Evolutionary conservation across 1,140 invertebrate genomes (phyloP), one percentile per base, ranked within the genome.

Genomic region (Thaumetopoea pityocampa): DNA sequence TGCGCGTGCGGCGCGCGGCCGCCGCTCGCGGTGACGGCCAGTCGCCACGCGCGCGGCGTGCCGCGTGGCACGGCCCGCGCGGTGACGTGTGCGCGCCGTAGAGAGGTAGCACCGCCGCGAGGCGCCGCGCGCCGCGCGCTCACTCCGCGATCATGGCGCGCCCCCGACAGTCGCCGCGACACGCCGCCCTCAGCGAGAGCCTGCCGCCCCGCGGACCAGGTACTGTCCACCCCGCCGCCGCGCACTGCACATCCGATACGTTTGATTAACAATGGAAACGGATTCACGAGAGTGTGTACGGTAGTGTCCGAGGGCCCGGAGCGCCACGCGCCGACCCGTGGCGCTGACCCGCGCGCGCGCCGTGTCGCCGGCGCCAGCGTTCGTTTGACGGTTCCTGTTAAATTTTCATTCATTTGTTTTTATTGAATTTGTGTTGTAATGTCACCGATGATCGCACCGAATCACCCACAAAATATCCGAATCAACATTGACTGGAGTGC

Each of bases 151-250:
- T 55, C 65, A 81, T 80, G 71, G 73, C 76, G 65, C 77, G 74
- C 44, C 71, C 67, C 12, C 73, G 64, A 58, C 79, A 79, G 71
- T 67, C 74, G 74, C 55, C 71, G 48, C 74, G 77, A 9, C 69
- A 78, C 74, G 58, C 64, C 47, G 64, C 66, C 20, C 73, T 77
- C 35, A 51, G 61, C 61, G 54, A 54, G 18, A 57, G 77, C 22
- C 70, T 85, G 30, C 81, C 81, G 28, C 77, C 80, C 41, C 69
- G 81, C 50, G 79, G 84, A 51, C 81, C 80, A 84, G 80, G 81
- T 84, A 79, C 41, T 23, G 9, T 11, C 30, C 19, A 23, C 11
- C 30, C 8, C 11, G 11, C 10, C 11, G 20, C 33, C 10, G 2
- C 1, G n/a, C 0, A 12, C n/a, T 8, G 12, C 6, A 8, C n/a